These are phyloP conservation scores for Lemur catta DNA, from an alignment of 2,797 vertebrate genomes.

Conservation along the genomic window DNA sequence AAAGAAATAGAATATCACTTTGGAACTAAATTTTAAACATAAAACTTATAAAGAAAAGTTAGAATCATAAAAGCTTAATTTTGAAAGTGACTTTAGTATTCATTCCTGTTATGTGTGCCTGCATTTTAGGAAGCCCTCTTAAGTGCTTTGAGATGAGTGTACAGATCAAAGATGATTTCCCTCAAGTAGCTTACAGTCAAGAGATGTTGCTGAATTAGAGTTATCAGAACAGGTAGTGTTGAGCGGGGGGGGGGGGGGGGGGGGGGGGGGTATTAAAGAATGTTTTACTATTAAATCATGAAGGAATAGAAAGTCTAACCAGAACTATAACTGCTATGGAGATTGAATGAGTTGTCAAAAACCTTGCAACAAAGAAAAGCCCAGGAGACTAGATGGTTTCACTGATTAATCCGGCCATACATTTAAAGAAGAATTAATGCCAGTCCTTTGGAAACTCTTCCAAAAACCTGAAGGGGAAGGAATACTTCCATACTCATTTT, in stretches of 20 bases:
- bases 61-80: slow-evolving; percentile 7
- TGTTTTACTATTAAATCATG: neutral
- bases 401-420: neutral
- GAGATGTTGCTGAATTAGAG: neutral
- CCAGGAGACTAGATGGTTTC: neutral
- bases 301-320: neutral
- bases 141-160: neutral
- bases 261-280: neutral
- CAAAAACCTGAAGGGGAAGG: neutral
- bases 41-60: slow-evolving; percentile 38
- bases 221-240: neutral
- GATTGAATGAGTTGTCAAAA: neutral
- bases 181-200: neutral
- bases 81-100: slow-evolving; percentile 5
- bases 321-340: neutral
- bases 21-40: slow-evolving; percentile 21
- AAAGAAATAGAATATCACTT: slow-evolving; percentile 2
- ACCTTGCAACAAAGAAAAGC: neutral
- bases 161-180: neutral
- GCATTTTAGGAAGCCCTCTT: neutral
- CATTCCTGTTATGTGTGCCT: neutral
- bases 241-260: neutral
- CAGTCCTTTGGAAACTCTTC: neutral
- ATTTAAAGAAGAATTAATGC: neutral
- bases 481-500: neutral